Conservation (phyloP, 92 coral and sea anemone genomes). For the Heliopora coerulea region DNA sequence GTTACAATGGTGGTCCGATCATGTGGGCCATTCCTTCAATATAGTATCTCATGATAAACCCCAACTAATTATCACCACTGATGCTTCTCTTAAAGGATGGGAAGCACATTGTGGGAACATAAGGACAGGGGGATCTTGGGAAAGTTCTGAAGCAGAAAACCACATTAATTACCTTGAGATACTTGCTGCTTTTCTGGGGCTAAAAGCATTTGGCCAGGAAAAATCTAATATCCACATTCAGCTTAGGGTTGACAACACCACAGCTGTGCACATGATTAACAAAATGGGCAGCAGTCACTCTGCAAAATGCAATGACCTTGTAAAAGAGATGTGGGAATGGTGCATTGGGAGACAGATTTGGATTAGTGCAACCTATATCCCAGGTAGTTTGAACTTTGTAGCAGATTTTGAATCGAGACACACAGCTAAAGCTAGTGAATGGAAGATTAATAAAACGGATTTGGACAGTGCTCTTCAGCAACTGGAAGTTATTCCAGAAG, state of each 20-base stretch:
- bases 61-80: not conserved
- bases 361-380: slow-evolving; percentile 12
- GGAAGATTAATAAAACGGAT: slow-evolving; percentile 43
- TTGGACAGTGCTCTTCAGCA: slow-evolving; percentile 32
- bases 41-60: not conserved
- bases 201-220: not conserved
- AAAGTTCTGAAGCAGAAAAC: not conserved
- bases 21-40: slow-evolving; percentile 42
- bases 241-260: not conserved
- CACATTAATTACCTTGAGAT: slow-evolving; percentile 24
- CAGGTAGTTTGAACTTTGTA: slow-evolving; percentile 14
- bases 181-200: not conserved
- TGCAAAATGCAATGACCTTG: not conserved
- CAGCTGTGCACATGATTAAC: slow-evolving; percentile 4
- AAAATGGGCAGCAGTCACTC: not conserved
- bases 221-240: not conserved
- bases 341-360: slow-evolving; percentile 2
- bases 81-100: slow-evolving; percentile 21
- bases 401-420: slow-evolving; percentile 54
- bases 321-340: not conserved
- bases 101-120: not conserved
- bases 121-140: not conserved
- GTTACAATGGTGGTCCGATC: slow-evolving; percentile 51
- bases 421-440: slow-evolving; percentile 46
- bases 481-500: slow-evolving; percentile 35